Percentiles rank a stretch among this genome's conserved stretches.
phyloP scores from a whole-genome alignment of 2,113 vertebrate genomes.

The Holacanthus passer region DNA sequence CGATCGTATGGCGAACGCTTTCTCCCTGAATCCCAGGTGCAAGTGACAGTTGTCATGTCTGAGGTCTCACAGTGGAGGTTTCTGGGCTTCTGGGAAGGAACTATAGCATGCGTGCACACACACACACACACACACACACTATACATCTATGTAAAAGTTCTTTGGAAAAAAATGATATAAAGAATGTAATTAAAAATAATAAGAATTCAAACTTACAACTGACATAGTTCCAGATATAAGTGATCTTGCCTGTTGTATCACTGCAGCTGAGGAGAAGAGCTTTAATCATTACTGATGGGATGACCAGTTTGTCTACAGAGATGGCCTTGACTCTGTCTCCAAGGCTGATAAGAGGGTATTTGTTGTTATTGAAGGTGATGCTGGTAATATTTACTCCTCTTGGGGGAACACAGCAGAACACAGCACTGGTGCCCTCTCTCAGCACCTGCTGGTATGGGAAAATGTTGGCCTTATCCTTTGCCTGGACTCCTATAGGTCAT shows the following conservation, averaged over 20 bases:
- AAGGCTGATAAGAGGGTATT: slow-evolving; percentile 36
- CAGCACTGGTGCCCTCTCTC: slow-evolving; percentile 49
- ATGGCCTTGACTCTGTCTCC: slow-evolving; percentile 67
- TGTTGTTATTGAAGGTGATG: not conserved
- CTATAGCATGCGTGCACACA: slow-evolving; percentile 29
- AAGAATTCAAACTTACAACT: slow-evolving; percentile 67
- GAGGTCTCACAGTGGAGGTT: slow-evolving; percentile 71
- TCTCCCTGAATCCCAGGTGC: slow-evolving; percentile 67
- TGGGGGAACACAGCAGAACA: slow-evolving; percentile 76
- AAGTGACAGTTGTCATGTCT: slow-evolving; percentile 61
- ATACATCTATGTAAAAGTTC: not conserved
- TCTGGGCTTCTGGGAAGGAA: slow-evolving; percentile 73
- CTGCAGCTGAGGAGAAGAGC: slow-evolving; percentile 20
- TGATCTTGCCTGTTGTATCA: accelerated
- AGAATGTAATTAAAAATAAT: not conserved
- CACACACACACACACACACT: not conserved
- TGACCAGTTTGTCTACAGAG: slow-evolving; percentile 52
- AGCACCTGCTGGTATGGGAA: slow-evolving; percentile 56
- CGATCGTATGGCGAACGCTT: accelerated
- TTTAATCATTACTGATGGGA: not conserved
- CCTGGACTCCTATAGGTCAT: slow-evolving; percentile 46
- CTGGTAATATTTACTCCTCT: slow-evolving; percentile 34
- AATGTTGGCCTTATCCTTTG: not conserved
- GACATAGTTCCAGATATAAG: slow-evolving; percentile 20
- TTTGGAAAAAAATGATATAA: not conserved